These are phyloP conservation scores for Volucella bombylans DNA, from an alignment of 2,888 invertebrate genomes.

Conservation along the genomic window DNA sequence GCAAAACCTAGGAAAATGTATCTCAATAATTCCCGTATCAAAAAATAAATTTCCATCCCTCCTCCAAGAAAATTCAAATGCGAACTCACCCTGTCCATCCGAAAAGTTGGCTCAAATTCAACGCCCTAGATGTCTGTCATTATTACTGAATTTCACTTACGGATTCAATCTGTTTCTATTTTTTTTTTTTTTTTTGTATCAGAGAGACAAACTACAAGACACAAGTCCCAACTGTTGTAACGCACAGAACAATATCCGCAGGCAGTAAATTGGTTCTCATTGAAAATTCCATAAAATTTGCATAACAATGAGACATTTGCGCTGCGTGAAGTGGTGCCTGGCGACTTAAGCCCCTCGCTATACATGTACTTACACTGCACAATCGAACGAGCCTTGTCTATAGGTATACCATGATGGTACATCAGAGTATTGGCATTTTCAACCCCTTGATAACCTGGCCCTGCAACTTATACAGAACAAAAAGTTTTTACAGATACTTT, in stretches of 20 bases:
- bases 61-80: conserved; percentile 21
- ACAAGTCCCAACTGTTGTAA: conserved; percentile 36
- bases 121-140: conserved; percentile 41
- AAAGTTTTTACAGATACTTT: not conserved
- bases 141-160: conserved; percentile 60
- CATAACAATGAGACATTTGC: conserved; percentile 67
- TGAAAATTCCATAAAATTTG: conserved; percentile 70
- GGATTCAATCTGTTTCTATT: conserved; percentile 61
- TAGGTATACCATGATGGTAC: conserved; percentile 1
- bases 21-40: no score
- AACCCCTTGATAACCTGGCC: conserved; percentile 37
- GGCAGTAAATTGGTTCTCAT: conserved; percentile 67
- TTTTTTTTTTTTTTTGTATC: conserved; percentile 4
- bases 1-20: no score
- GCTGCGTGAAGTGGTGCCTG: conserved; percentile 28
- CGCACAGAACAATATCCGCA: conserved; percentile 61
- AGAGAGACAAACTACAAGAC: not conserved
- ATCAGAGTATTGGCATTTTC: conserved; percentile 40
- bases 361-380: not conserved
- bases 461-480: not conserved
- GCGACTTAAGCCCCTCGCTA: conserved; percentile 33
- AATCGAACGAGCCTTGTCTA: not conserved
- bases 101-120: conserved; percentile 4
- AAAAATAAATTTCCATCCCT: not conserved
- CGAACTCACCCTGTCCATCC: not conserved